Percentiles rank a stretch among this genome's conserved stretches.
These are phyloP conservation scores for Amniataba percoides DNA, from an alignment of 2,797 vertebrate species.

Conservation along the genomic window DNA sequence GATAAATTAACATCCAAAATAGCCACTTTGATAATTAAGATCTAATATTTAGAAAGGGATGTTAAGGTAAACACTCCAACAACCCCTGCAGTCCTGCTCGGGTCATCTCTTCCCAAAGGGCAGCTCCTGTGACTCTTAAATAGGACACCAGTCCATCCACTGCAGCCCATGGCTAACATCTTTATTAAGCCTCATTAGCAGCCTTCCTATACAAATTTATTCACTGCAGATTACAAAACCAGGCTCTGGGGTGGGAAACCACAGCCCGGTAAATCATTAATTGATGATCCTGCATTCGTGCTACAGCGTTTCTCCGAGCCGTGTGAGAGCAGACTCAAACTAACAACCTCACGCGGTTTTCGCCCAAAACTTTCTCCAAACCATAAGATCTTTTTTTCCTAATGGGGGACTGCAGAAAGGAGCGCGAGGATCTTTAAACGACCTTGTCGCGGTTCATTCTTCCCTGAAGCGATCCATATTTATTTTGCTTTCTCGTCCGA, in stretches of 20 bases:
- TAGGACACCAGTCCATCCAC: constrained; percentile 71
- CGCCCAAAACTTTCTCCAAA: constrained; percentile 41
- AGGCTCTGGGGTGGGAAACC: constrained; percentile 77
- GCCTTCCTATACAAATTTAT: constrained; percentile 80
- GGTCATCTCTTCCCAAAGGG: constrained; percentile 73
- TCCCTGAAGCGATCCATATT: constrained; percentile 43
- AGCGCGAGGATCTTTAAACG: constrained; percentile 36
- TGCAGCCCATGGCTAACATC: constrained; percentile 69
- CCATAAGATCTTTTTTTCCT: constrained; percentile 19
- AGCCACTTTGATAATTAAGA: constrained; percentile 61
- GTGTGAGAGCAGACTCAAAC: constrained; percentile 44
- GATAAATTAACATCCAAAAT: constrained; percentile 45
- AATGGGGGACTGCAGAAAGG: constrained; percentile 22
- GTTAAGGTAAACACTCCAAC: constrained; percentile 69
- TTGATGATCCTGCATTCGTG: constrained; percentile 77
- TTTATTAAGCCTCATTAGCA: constrained; percentile 82
- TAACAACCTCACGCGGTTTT: constrained; percentile 40
- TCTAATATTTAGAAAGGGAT: constrained; percentile 64
- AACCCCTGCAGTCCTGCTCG: constrained; percentile 30
- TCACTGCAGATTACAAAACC: constrained; percentile 77
- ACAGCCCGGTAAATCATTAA: constrained; percentile 79
- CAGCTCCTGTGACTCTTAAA: constrained; percentile 69
- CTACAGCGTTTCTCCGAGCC: constrained; percentile 58
- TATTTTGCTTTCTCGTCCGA: constrained; percentile 48
- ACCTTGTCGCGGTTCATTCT: constrained; percentile 63